phyloP scores from a whole-genome alignment of 2,888 invertebrate genomes.

The Ctenicera cuprea region DNA sequence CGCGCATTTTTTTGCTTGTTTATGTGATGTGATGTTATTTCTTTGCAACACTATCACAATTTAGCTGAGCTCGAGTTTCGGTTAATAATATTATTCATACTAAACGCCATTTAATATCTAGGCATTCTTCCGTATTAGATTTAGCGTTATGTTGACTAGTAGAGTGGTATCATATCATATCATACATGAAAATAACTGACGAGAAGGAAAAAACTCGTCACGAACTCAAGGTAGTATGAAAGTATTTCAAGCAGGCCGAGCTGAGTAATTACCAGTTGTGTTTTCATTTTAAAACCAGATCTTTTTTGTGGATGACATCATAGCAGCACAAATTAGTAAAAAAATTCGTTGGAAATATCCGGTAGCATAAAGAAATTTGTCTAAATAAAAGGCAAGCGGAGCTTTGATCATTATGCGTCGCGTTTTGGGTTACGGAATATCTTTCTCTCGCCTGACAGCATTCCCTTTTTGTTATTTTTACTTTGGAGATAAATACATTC shows the following conservation, averaged over 20 bases:
- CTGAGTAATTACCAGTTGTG: conserved; percentile 43
- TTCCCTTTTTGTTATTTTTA: conserved; percentile 27
- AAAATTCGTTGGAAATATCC: conserved; percentile 13
- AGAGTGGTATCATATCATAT: conserved; percentile 11
- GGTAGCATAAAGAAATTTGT: conserved; percentile 30
- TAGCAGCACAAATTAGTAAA: conserved; percentile 32
- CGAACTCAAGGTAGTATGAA: conserved; percentile 46
- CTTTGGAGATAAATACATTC: conserved; percentile 27
- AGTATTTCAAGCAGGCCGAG: conserved; percentile 36
- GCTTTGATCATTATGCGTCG: conserved; percentile 27
- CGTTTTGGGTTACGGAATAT: conserved; percentile 25
- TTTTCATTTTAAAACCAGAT: conserved; percentile 43
- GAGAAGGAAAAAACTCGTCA: conserved; percentile 38
- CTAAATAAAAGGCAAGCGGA: conserved; percentile 9
- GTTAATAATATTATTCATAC: too few species aligned
- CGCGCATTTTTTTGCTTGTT: too few species aligned
- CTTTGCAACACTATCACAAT: too few species aligned
- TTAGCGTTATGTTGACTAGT: neutral
- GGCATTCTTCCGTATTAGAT: conserved; percentile 1
- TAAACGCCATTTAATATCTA: too few species aligned
- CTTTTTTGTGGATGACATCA: conserved; percentile 44
- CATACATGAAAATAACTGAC: conserved; percentile 27
- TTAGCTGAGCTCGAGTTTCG: too few species aligned
- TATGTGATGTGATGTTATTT: too few species aligned
- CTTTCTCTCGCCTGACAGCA: conserved; percentile 1